A percentile compares a stretch with the other conserved stretches of the same genome.
phyloP scores from a whole-genome alignment of 2,797 vertebrate species.

The Sparidentex hasta region DNA sequence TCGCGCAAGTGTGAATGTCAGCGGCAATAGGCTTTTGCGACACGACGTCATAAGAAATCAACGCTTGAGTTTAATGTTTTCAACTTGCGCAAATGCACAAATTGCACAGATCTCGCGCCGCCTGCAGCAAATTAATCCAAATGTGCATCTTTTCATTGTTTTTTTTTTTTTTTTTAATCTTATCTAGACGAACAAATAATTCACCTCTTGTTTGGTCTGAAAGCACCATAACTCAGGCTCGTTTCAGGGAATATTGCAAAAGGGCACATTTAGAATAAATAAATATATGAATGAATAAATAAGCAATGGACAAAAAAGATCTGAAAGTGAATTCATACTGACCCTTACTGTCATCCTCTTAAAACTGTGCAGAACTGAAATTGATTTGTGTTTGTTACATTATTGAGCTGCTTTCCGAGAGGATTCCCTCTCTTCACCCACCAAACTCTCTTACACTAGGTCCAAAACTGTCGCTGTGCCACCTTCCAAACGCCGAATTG shows the following conservation, averaged over 20 bases:
- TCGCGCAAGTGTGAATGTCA: too few relatives aligned
- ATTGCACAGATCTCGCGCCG: too few relatives aligned
- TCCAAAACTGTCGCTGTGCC: conserved; percentile 54
- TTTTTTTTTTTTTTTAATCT: too few relatives aligned
- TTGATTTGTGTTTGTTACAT: conserved; percentile 58
- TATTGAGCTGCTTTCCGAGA: conserved; percentile 67
- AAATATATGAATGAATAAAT: neutral
- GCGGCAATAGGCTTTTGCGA: too few relatives aligned
- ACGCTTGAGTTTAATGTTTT: too few relatives aligned
- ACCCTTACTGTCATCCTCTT: conserved; percentile 55
- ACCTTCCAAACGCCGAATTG: conserved; percentile 57
- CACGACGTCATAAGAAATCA: too few relatives aligned
- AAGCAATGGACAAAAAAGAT: neutral
- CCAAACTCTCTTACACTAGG: conserved; percentile 44
- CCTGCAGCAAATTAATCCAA: too few relatives aligned
- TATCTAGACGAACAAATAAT: too few relatives aligned
- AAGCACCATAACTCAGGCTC: conserved; percentile 36
- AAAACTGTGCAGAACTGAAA: conserved; percentile 51
- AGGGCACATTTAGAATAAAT: conserved; percentile 62
- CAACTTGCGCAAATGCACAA: too few relatives aligned
- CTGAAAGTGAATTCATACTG: conserved; percentile 64
- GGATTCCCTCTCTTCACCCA: conserved; percentile 33
- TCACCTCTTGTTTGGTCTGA: too few relatives aligned
- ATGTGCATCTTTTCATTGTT: too few relatives aligned
- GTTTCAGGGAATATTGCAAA: conserved; percentile 69